phyloP scores from a whole-genome alignment of 2,113 vertebrate genomes.

The Oncorhynchus masou region DNA sequence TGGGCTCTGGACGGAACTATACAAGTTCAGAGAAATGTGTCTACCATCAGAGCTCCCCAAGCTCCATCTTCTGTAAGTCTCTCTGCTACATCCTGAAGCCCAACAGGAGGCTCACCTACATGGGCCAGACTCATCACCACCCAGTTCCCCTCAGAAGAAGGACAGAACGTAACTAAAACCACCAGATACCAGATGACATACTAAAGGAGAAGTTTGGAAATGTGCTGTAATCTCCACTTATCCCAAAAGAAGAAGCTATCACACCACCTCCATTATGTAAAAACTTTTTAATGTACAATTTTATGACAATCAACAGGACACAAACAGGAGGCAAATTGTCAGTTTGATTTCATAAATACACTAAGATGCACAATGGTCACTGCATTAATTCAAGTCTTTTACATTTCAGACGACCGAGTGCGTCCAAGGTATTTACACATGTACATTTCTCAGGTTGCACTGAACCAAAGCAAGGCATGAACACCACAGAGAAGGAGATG shows the following conservation, averaged over 20 bases:
- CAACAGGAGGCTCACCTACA: conserved; percentile 62
- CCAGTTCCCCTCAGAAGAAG: conserved; percentile 36
- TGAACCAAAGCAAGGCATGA: conserved; percentile 72
- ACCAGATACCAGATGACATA: conserved; percentile 56
- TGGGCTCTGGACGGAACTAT: conserved; percentile 56
- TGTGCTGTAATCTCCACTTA: conserved; percentile 54
- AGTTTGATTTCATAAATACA: conserved; percentile 99
- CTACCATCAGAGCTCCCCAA: conserved; percentile 74
- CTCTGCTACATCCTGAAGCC: conserved; percentile 66
- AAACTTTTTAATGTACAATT: neutral
- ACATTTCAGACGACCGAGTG: conserved; percentile 74
- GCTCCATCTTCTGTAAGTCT: conserved; percentile 72
- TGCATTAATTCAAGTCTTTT: conserved; percentile 79
- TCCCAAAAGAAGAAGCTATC: conserved; percentile 66
- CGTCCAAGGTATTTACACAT: conserved; percentile 90
- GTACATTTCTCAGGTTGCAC: conserved; percentile 86
- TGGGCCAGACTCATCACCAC: conserved; percentile 65
- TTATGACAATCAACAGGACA: conserved; percentile 25
- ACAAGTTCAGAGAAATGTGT: conserved; percentile 74
- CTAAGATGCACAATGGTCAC: conserved; percentile 95
- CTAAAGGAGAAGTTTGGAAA: conserved; percentile 68
- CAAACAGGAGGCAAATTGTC: conserved; percentile 69
- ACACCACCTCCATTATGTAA: conserved; percentile 31
- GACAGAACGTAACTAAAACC: conserved; percentile 24
- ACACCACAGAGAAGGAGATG: conserved; percentile 14